phyloP scores from a whole-genome alignment of 2,113 vertebrate genomes.

The Camelus bactrianus region DNA sequence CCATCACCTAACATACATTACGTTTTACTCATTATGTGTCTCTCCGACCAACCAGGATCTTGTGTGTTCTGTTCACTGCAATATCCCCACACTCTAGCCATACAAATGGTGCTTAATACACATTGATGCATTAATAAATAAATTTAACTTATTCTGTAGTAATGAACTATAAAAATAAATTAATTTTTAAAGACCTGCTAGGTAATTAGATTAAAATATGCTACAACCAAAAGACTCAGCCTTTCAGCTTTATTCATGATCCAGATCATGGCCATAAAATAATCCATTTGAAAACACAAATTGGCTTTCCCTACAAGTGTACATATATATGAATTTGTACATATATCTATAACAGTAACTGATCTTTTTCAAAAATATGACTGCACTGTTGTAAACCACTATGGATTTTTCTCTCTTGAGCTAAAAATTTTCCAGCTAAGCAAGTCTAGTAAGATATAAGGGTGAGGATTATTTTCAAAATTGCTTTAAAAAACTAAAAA shows the following conservation, averaged over 20 bases:
- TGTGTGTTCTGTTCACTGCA: neutral
- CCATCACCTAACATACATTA: accelerated
- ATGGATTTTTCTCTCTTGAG: neutral
- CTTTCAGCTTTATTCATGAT: neutral
- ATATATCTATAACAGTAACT: neutral
- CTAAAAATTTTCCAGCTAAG: neutral
- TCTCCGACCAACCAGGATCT: neutral
- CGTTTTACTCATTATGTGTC: neutral
- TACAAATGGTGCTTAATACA: neutral
- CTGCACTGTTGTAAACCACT: neutral
- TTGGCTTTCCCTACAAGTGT: neutral
- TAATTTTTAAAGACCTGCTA: neutral
- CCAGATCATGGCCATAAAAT: neutral
- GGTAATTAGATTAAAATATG: neutral
- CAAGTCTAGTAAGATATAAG: neutral
- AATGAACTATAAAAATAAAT: neutral
- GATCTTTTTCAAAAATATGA: neutral
- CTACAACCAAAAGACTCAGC: slow-evolving; percentile 16
- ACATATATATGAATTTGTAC: neutral
- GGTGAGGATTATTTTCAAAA: neutral
- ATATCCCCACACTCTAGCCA: neutral
- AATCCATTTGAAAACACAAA: neutral
- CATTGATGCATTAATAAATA: neutral
- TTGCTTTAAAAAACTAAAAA: neutral
- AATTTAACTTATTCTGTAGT: neutral